Evolutionary conservation across 2,113 vertebrate species (phyloP), one percentile per base, ranked within the genome.

Genomic region (Crypturellus undulatus): DNA sequence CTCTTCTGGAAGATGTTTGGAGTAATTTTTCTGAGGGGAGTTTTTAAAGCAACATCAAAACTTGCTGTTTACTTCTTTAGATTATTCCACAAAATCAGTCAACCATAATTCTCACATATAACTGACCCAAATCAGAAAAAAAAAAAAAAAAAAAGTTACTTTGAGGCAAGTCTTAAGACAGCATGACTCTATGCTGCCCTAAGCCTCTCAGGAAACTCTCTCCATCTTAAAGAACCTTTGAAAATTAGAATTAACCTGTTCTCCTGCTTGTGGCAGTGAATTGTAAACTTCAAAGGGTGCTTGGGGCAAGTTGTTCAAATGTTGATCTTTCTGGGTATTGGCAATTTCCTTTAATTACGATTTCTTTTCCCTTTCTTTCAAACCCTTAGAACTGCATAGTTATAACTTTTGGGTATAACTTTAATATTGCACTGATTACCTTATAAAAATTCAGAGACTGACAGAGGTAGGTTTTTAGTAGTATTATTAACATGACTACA

Each of bases 161-260:
- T 91, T 70, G 70, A 90, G 90, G 88, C 89, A 87, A 11, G 84
- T 92, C 77, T 40, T 52, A 56, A 90, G 77, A 93, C 85, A 88
- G 79, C 63, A 43, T 40, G 38, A 22, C 72, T 64, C 56, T 71
- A 84, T 80, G 38, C 60, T 73, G 24, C 34, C 73, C 38, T 88
- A 34, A 86, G 34, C 8, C 62, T 26, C n/a, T 87, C 42, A 81
- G 88, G 77, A 72, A 93, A 60, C 45, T 49, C 22, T 45, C 26
- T 76, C n/a, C 18, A 12, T 45, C 45, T 58, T 21, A 92, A 85
- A 85, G 16, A 65, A 28, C 49, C 59, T 43, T 79, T 78, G 65
- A 72, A 94, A 91, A 22, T 7, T 60, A 18, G 64, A 75, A 62
- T 91, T 90, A 92, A 84, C 70, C 47, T 82, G 15, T 87, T 85